These are phyloP conservation scores for Gymnoscopelus microlampas DNA, from an alignment of 2,797 vertebrate species.

Conservation along the genomic window DNA sequence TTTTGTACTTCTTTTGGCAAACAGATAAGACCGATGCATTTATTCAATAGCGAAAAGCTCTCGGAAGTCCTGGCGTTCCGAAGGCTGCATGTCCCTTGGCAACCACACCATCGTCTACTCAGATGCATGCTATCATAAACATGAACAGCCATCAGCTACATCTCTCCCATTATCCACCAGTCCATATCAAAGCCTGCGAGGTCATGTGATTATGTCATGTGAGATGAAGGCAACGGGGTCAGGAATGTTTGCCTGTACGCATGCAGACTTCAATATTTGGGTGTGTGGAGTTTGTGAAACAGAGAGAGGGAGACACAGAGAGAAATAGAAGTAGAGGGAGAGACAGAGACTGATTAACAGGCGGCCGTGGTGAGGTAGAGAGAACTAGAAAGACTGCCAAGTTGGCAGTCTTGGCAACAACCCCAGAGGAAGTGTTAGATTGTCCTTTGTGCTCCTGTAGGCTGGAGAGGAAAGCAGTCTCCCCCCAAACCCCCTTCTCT, in stretches of 20 bases:
- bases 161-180: no score
- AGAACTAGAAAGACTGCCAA: slow-evolving; percentile 77
- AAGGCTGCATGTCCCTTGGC: no score
- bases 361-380: slow-evolving; percentile 64
- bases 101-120: slow-evolving; percentile 3
- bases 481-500: slow-evolving; percentile 55
- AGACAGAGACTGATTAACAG: slow-evolving; percentile 43
- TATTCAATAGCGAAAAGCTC: no score
- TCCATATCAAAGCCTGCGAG: no score
- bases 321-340: slow-evolving; percentile 10
- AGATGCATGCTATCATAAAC: not conserved
- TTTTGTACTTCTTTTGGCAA: no score
- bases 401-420: slow-evolving; percentile 83
- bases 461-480: slow-evolving; percentile 76
- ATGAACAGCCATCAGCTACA: no score
- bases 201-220: slow-evolving; percentile 14
- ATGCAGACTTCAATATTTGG: not conserved
- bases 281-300: not conserved
- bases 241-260: slow-evolving; percentile 13
- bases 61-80: no score
- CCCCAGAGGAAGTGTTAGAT: slow-evolving; percentile 84
- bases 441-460: slow-evolving; percentile 84
- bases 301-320: not conserved
- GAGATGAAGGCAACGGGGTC: slow-evolving; percentile 16
- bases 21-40: no score